Evolutionary conservation across 1,140 invertebrate species (phyloP).

Genomic region (Idris sp.): DNA sequence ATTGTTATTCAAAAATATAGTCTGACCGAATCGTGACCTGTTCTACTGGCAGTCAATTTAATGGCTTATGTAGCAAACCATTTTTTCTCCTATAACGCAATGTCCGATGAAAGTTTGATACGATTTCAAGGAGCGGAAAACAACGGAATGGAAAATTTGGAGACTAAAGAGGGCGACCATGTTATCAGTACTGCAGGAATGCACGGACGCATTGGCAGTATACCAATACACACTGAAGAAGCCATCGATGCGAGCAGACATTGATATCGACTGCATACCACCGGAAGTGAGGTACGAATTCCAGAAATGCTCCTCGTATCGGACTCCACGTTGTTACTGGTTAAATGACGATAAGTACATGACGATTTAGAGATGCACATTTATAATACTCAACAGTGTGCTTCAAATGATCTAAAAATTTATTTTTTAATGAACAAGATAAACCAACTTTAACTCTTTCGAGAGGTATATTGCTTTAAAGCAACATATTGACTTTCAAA

Average conservation of each 20-base stretch:
- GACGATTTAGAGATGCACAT: slow-evolving; percentile 18
- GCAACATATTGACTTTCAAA: too few relatives aligned
- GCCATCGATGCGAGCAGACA: slow-evolving; percentile 53
- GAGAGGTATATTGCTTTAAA: too few relatives aligned
- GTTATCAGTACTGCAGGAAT: slow-evolving; percentile 69
- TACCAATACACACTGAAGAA: slow-evolving; percentile 69
- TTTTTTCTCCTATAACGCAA: too few relatives aligned
- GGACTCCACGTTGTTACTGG: slow-evolving; percentile 21
- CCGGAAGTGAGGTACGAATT: slow-evolving; percentile 64
- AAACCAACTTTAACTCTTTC: too few relatives aligned
- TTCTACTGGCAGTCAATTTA: too few relatives aligned
- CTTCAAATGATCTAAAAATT: too few relatives aligned
- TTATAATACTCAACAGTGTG: slow-evolving; percentile 20
- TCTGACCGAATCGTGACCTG: too few relatives aligned
- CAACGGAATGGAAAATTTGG: slow-evolving; percentile 54
- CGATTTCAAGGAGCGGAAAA: slow-evolving; percentile 37
- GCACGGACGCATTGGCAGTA: slow-evolving; percentile 68
- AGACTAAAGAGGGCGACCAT: slow-evolving; percentile 53
- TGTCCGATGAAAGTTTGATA: slow-evolving; percentile 22
- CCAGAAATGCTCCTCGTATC: slow-evolving; percentile 55
- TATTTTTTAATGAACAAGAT: too few relatives aligned
- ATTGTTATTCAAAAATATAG: too few relatives aligned
- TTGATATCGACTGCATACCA: slow-evolving; percentile 61
- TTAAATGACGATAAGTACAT: slow-evolving; percentile 54
- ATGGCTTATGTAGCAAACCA: too few relatives aligned